Evolutionary conservation across 1,140 invertebrate genomes (phyloP).

Genomic region (Phymorhynchus buccinoides): DNA sequence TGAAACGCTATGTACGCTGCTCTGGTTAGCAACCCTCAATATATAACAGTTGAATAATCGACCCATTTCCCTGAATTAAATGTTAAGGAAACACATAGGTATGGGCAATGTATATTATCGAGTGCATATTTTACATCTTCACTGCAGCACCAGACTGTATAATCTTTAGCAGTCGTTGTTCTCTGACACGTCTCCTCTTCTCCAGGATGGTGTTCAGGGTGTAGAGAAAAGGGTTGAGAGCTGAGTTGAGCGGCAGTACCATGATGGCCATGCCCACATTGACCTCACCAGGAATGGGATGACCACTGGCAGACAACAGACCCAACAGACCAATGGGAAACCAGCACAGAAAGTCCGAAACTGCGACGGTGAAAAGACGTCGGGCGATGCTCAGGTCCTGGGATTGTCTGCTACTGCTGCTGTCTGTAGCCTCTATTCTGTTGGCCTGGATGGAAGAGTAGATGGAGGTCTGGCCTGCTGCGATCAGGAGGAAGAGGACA

Average conservation of each 20-base stretch:
- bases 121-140: not conserved
- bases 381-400: constrained; percentile 38
- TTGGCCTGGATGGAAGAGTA: constrained; percentile 24
- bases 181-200: not conserved
- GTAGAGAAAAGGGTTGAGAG: constrained; percentile 6
- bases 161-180: not conserved
- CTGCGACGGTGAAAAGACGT: constrained; percentile 15
- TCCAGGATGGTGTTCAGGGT: constrained; percentile 5
- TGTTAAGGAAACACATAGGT: no score
- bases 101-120: no score
- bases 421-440: not conserved
- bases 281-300: not conserved
- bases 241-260: not conserved
- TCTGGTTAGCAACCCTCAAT: no score
- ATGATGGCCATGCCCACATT: not conserved
- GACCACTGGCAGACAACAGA: not conserved
- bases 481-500: constrained; percentile 41
- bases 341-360: constrained; percentile 44
- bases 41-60: no score
- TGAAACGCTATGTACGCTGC: no score
- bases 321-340: constrained; percentile 39
- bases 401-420: not conserved
- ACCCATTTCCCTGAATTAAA: no score
- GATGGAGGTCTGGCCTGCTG: constrained; percentile 44
- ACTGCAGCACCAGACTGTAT: not conserved